Conservation (phyloP, 2,113 vertebrate genomes). For the Glaucomys volans region DNA sequence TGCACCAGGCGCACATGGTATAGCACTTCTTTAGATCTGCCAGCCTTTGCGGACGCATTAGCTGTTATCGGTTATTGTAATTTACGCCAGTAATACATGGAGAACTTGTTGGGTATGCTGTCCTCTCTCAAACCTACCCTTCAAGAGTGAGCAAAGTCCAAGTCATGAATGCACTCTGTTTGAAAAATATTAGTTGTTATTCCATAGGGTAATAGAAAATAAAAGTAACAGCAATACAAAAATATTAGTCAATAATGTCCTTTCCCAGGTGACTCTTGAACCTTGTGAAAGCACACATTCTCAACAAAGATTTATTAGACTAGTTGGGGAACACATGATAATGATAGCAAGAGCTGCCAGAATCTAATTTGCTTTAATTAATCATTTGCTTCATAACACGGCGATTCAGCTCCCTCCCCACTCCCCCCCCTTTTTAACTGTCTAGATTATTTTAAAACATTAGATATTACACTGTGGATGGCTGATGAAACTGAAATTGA, state of each 20-base stretch:
- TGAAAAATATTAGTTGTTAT: conserved; percentile 68
- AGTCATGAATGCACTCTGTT: conserved; percentile 19
- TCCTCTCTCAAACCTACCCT: neutral
- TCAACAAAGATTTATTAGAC: conserved; percentile 79
- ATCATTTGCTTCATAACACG: conserved; percentile 83
- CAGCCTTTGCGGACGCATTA: conserved; percentile 52
- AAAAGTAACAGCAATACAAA: conserved; percentile 76
- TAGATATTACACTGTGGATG: conserved; percentile 72
- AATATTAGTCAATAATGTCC: conserved; percentile 78
- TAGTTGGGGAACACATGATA: conserved; percentile 78
- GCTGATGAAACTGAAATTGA: conserved; percentile 80
- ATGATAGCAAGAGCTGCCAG: conserved; percentile 75
- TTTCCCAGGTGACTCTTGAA: conserved; percentile 81
- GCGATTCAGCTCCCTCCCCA: conserved; percentile 37
- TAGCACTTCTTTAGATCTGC: conserved; percentile 26
- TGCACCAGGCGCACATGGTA: neutral
- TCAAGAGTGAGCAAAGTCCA: conserved; percentile 43
- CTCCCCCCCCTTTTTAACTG: conserved; percentile 6
- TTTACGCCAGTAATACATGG: conserved; percentile 30
- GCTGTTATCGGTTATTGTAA: conserved; percentile 54
- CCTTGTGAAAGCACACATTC: conserved; percentile 70
- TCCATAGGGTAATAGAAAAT: conserved; percentile 66
- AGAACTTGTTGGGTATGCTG: conserved; percentile 17
- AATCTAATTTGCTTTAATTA: conserved; percentile 84
- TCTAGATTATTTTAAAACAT: conserved; percentile 82